A percentile compares a stretch with the other conserved stretches of the same genome.
Conservation (phyloP, 2,888 invertebrate species). For the Ophraella communa region DNA sequence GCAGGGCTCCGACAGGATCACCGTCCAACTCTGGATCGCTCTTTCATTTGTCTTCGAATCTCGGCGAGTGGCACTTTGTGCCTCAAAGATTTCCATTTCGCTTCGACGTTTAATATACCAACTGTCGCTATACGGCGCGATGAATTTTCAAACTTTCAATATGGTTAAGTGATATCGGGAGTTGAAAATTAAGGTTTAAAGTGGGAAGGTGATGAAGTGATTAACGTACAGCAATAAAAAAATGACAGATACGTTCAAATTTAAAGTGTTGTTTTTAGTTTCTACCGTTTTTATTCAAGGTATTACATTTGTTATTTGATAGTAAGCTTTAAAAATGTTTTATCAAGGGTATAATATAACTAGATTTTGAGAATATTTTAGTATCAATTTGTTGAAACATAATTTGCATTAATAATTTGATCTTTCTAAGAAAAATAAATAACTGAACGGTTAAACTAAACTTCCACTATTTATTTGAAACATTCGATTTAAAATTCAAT, state of each 20-base stretch:
- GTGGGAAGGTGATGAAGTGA: constrained; percentile 14
- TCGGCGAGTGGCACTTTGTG: constrained; percentile 2
- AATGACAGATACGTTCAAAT: constrained; percentile 18
- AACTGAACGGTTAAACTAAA: too few species aligned
- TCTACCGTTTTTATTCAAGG: constrained; percentile 19
- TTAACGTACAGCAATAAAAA: neutral
- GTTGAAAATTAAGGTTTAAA: neutral
- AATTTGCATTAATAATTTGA: too few species aligned
- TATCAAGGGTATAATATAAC: too few species aligned
- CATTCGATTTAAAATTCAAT: too few species aligned
- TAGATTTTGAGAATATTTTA: too few species aligned
- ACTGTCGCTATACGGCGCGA: neutral
- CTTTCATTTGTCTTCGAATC: constrained; percentile 28
- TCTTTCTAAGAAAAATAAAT: too few species aligned
- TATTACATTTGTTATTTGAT: neutral
- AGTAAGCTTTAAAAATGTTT: neutral
- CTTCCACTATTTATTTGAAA: too few species aligned
- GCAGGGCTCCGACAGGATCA: constrained; percentile 14
- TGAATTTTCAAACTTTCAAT: constrained; percentile 1
- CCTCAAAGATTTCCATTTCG: neutral
- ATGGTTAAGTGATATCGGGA: constrained; percentile 15
- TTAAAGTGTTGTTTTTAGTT: constrained; percentile 18
- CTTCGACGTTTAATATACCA: neutral
- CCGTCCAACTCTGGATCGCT: constrained; percentile 20
- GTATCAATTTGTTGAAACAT: too few species aligned